phyloP scores from a whole-genome alignment of 30 jellyfish, hydroid and myxozoan species.

The Turritopsis dohrnii region DNA sequence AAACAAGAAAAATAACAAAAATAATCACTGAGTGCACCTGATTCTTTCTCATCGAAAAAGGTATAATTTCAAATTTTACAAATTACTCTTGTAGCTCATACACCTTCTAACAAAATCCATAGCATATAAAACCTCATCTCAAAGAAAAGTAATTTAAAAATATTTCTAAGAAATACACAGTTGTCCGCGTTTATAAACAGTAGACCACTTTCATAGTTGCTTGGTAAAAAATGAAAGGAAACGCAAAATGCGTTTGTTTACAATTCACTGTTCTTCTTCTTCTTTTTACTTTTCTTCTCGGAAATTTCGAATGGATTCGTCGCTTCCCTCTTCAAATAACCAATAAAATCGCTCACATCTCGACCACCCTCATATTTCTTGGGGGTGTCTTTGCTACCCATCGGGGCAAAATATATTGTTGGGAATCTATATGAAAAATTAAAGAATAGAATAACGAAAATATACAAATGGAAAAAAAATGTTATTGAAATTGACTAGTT shows the following conservation, averaged over 20 bases:
- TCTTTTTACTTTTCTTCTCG: conserved; percentile 65
- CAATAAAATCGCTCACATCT: conserved; percentile 78
- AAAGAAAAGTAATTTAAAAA: neutral
- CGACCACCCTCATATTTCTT: conserved; percentile 92
- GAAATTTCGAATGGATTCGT: conserved; percentile 80
- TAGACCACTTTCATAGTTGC: neutral
- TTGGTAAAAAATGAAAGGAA: no score
- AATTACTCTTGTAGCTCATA: neutral
- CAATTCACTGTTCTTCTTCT: conserved; percentile 42
- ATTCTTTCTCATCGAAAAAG: neutral
- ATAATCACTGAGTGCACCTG: neutral
- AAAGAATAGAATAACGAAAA: neutral
- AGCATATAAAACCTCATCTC: neutral
- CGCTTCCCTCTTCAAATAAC: conserved; percentile 74
- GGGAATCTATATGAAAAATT: conserved; percentile 64
- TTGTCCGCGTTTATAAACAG: neutral
- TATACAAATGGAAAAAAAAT: neutral
- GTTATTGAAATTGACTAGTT: no score
- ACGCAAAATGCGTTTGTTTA: neutral
- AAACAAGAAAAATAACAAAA: no score
- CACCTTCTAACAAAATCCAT: neutral
- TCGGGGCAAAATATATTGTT: conserved; percentile 94
- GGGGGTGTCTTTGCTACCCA: conserved; percentile 80
- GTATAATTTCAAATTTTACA: neutral
- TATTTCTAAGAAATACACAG: neutral